Conservation (phyloP, 2,888 invertebrate genomes). For the Hirtodrosophila alboralis region DNA sequence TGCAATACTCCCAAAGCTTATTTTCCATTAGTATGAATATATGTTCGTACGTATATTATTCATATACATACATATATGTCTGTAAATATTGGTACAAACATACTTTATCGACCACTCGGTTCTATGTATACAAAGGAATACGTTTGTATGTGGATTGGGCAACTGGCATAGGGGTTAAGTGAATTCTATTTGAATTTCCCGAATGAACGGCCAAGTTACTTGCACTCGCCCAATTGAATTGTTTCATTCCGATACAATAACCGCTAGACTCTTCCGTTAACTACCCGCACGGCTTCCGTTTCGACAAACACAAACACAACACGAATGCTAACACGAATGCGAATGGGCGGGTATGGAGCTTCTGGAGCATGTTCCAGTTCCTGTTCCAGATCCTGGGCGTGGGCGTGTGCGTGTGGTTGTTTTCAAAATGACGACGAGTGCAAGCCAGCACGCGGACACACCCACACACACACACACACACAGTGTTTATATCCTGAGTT, state of each 20-base stretch:
- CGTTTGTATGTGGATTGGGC: not conserved
- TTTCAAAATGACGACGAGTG: conserved; percentile 48
- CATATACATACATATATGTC: too few species aligned
- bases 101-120: too few species aligned
- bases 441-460: conserved; percentile 45
- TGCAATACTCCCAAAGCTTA: too few species aligned
- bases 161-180: conserved; percentile 12
- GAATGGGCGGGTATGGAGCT: conserved; percentile 17
- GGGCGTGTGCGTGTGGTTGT: conserved; percentile 34
- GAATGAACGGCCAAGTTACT: conserved; percentile 30
- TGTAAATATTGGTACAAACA: too few species aligned
- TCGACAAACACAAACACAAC: conserved; percentile 37
- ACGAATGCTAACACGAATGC: not conserved
- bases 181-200: conserved; percentile 47
- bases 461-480: conserved; percentile 29
- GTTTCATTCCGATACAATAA: conserved; percentile 67
- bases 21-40: too few species aligned
- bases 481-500: not conserved
- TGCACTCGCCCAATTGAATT: conserved; percentile 69
- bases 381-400: conserved; percentile 16
- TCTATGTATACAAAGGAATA: too few species aligned
- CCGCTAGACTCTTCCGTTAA: conserved; percentile 63
- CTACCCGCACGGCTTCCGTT: conserved; percentile 69
- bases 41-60: too few species aligned
- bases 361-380: conserved; percentile 11